Evolutionary conservation across 37 sponge, comb jelly and placozoan genomes (phyloP), one percentile per base, ranked within the genome.

Genomic region (Chondrilla cf. caribensis): DNA sequence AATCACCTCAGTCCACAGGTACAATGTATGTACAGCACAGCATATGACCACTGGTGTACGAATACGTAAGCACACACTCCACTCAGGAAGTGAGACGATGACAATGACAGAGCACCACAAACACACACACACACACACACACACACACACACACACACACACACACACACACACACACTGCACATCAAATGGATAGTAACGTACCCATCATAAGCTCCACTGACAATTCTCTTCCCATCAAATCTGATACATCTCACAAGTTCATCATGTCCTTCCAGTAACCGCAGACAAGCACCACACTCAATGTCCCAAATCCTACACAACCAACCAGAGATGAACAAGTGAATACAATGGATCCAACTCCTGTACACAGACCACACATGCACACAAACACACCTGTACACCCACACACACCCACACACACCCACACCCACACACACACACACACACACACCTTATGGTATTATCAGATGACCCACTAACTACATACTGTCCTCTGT

Each of bases 151-250:
- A n/a, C n/a, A n/a, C n/a, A n/a, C n/a, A n/a, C n/a, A n/a, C n/a
- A n/a, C n/a, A n/a, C n/a, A n/a, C n/a, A n/a, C n/a, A n/a, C n/a
- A n/a, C n/a, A n/a, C n/a, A n/a, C n/a, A n/a, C n/a, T n/a, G n/a
- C n/a, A n/a, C n/a, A n/a, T n/a, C n/a, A n/a, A n/a, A n/a, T n/a
- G n/a, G n/a, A 59, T 2, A 35, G 7, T 2, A 19, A 28, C 92
- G 83, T 83, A 93, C 96, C 99, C 99, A 86, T 98, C 99, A 79
- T 98, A 98, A 22, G 99, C 99, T 65, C 99, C 99, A 82, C 94
- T 93, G 77, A 98, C 99, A 44, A 98, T 98, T 28, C 94, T 70
- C 62, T 93, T 95, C 80, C 87, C 88, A 85, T 98, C 99, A 83
- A 98, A 98, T 24, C 99, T 81, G 54, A 98, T 98, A 86, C 99